These are phyloP conservation scores for Melopsittacus undulatus DNA, from an alignment of 2,797 vertebrate species.

Conservation along the genomic window DNA sequence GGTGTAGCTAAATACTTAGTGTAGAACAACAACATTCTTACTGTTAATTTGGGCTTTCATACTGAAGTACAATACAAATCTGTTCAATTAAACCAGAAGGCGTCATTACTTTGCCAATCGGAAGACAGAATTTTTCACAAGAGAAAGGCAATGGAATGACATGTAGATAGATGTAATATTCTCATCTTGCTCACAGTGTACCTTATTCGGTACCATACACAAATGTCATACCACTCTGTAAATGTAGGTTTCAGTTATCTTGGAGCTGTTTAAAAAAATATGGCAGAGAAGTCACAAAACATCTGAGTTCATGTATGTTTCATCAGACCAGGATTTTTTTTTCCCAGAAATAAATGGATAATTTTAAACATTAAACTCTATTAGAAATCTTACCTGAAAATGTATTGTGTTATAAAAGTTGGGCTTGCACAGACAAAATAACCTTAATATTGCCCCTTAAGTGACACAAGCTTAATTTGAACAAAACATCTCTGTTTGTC, in stretches of 20 bases:
- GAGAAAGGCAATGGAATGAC: background rate
- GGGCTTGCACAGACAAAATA: background rate
- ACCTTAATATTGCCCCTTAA: background rate
- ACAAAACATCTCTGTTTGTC: background rate
- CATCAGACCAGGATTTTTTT: background rate
- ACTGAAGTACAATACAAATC: background rate
- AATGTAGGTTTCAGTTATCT: background rate
- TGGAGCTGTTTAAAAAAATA: background rate
- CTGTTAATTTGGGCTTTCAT: background rate
- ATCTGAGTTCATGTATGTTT: background rate
- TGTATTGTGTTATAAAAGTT: background rate
- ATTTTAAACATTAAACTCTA: background rate
- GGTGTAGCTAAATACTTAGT: background rate
- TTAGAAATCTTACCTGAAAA: background rate
- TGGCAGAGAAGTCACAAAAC: background rate
- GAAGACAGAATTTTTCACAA: background rate
- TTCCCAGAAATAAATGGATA: background rate
- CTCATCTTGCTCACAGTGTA: background rate
- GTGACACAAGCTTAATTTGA: background rate
- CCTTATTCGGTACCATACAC: background rate
- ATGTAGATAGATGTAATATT: background rate
- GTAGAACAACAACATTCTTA: background rate
- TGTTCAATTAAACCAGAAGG: background rate
- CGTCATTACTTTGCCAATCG: background rate
- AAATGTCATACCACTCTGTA: background rate